phyloP scores from a whole-genome alignment of 2,888 invertebrate species.

The Charanyca ferruginea region DNA sequence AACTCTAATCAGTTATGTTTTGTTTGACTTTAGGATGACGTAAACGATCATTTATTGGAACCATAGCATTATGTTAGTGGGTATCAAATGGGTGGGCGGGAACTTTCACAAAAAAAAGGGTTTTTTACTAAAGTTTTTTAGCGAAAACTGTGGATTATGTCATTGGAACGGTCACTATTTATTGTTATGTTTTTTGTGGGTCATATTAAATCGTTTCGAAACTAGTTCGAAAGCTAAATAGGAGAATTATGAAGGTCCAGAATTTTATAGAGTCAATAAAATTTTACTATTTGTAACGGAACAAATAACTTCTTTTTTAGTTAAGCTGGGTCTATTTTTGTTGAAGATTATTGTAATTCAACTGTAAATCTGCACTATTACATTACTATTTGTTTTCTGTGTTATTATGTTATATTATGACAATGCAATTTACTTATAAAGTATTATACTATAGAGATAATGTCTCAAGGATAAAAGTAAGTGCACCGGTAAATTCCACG shows the following conservation, averaged over 20 bases:
- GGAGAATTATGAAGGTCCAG: constrained; percentile 56
- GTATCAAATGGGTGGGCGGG: constrained; percentile 67
- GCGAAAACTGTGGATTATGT: constrained; percentile 72
- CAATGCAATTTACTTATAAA: too few species aligned
- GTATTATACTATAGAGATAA: background rate
- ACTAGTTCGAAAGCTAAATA: constrained; percentile 52
- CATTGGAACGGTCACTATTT: constrained; percentile 66
- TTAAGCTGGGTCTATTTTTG: constrained; percentile 32
- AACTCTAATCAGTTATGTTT: constrained; percentile 87
- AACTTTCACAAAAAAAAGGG: constrained; percentile 70
- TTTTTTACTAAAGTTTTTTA: constrained; percentile 56
- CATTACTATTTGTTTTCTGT: background rate
- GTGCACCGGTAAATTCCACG: background rate
- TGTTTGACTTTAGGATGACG: constrained; percentile 80
- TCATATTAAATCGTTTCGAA: constrained; percentile 46
- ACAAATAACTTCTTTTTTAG: constrained; percentile 35
- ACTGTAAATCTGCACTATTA: background rate
- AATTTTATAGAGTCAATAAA: constrained; percentile 63
- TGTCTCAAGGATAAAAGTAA: background rate
- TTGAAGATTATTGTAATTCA: constrained; percentile 31
- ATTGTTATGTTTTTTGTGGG: constrained; percentile 64
- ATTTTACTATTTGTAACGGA: constrained; percentile 40
- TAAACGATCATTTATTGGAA: constrained; percentile 71
- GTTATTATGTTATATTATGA: background rate
- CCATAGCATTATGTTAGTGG: constrained; percentile 63